Base-by-base conservation (phyloP, 1,140 invertebrate species). In the Papilio helenus region DNA sequence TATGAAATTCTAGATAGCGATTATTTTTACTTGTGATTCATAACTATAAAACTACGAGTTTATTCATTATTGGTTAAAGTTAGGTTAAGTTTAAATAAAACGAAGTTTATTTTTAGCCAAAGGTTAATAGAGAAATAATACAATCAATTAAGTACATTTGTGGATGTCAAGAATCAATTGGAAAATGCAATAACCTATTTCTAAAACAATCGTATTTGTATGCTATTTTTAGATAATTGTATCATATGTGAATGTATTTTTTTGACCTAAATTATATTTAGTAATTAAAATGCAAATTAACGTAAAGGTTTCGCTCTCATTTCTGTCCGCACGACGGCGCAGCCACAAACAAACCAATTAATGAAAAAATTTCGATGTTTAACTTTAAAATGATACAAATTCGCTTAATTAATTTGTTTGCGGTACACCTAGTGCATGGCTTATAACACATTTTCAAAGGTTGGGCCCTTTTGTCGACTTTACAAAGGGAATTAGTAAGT, bases 1-100 rank as follows among this genome's bases (percentile, higher is more conserved):
- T 76, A 76, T 58, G 74, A 76, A 76, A 76, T 61, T 58, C 20
- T 23, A 58, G 74, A 76, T 39, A 61, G 74, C 5, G 5, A 76
- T 76, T 58, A 76, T 76, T 23, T 42, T 61, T 58, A 18, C n/a
- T 18, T 58, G 61, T 76, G 51, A 76, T 34, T 76, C 74, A 76
- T 58, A 58, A 26, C 51, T 61, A 10, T 42, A 8, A 61, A n/a
- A 76, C 18, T 61, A 16, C n/a, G n/a, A n/a, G n/a, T n/a, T n/a
- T 29, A 14, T 14, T 26, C 26, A 20, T 55, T 55, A 39, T 39
- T 39, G 16, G 46, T 18, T 18, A 18, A 46, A 49, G 46, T 49
- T 5, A 49, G 18, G 16, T n/a, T n/a, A n/a, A n/a, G n/a, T n/a
- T n/a, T n/a, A n/a, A n/a, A n/a, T n/a, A n/a, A 49, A 49, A 49